A percentile compares a stretch with the other conserved stretches of the same genome.
Conservation (phyloP, 2,113 vertebrate species). For the Leuciscus idus region DNA sequence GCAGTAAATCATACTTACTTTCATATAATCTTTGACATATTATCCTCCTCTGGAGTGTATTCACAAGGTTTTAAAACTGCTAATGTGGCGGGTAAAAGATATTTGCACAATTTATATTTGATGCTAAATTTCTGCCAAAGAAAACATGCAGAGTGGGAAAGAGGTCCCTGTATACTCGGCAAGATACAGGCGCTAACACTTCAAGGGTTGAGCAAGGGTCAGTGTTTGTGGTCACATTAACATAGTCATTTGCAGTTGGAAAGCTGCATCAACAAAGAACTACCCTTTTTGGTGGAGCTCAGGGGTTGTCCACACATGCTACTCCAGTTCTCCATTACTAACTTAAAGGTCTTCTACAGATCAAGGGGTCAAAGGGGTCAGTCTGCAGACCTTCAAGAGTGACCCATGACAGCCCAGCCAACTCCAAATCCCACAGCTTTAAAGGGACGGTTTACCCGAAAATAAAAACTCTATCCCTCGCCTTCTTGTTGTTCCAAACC, state of each 20-base stretch:
- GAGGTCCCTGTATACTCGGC: constrained; percentile 10
- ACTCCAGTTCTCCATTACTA: constrained; percentile 7
- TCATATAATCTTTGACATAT: constrained; percentile 41
- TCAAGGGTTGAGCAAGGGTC: constrained; percentile 19
- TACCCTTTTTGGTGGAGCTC: not conserved
- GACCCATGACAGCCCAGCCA: constrained; percentile 50
- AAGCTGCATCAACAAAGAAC: constrained; percentile 44
- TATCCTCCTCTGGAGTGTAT: constrained; percentile 45
- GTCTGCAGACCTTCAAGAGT: constrained; percentile 49
- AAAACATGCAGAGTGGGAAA: constrained; percentile 29
- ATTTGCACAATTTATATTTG: constrained; percentile 51
- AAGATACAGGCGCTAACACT: constrained; percentile 16
- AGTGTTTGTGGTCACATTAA: constrained; percentile 32
- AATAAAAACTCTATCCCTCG: not conserved
- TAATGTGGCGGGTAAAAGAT: constrained; percentile 48
- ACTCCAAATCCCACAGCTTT: constrained; percentile 10
- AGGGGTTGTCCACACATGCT: constrained; percentile 14
- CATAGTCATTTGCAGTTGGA: constrained; percentile 36
- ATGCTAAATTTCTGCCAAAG: constrained; percentile 40
- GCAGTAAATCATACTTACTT: constrained; percentile 35
- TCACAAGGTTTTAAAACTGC: constrained; percentile 42
- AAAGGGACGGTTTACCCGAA: not conserved
- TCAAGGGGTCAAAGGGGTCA: constrained; percentile 61
- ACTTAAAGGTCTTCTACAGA: constrained; percentile 49
- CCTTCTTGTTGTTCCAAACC: not conserved